These are phyloP conservation scores for Lasioglossum calceatum DNA, from an alignment of 2,888 invertebrate species.

Conservation along the genomic window DNA sequence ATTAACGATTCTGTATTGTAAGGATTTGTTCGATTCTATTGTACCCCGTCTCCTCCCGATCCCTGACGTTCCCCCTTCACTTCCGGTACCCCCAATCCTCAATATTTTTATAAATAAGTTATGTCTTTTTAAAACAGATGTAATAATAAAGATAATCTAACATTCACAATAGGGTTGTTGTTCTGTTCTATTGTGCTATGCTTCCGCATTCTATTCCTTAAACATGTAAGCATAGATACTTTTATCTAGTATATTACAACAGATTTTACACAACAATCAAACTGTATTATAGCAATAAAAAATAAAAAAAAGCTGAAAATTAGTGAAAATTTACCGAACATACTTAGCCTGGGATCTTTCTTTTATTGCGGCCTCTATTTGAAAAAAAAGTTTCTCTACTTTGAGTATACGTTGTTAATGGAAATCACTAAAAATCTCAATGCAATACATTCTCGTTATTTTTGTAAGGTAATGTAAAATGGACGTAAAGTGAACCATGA, in stretches of 20 bases:
- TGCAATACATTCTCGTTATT: background rate
- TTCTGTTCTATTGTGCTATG: constrained; percentile 79
- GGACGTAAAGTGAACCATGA: too few relatives aligned
- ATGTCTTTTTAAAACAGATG: constrained; percentile 82
- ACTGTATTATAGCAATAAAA: constrained; percentile 81
- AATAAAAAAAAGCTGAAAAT: constrained; percentile 64
- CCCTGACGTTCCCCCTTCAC: background rate
- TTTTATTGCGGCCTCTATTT: background rate
- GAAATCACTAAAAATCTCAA: too few relatives aligned
- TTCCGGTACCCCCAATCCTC: constrained; percentile 64
- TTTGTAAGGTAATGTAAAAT: too few relatives aligned
- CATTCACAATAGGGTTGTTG: constrained; percentile 81
- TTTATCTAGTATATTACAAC: constrained; percentile 74
- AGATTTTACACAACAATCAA: constrained; percentile 80
- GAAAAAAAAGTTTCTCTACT: background rate
- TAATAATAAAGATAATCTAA: constrained; percentile 84
- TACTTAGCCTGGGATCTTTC: constrained; percentile 10
- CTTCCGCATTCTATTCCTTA: constrained; percentile 76
- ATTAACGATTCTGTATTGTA: constrained; percentile 80
- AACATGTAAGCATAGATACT: constrained; percentile 77
- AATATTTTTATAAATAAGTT: constrained; percentile 82
- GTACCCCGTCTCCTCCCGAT: constrained; percentile 48
- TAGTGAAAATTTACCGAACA: constrained; percentile 51
- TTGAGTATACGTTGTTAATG: background rate
- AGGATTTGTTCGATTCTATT: constrained; percentile 78